phyloP scores from a whole-genome alignment of 37 sponge, comb jelly and placozoan genomes.

The Chondrosia reniformis region DNA sequence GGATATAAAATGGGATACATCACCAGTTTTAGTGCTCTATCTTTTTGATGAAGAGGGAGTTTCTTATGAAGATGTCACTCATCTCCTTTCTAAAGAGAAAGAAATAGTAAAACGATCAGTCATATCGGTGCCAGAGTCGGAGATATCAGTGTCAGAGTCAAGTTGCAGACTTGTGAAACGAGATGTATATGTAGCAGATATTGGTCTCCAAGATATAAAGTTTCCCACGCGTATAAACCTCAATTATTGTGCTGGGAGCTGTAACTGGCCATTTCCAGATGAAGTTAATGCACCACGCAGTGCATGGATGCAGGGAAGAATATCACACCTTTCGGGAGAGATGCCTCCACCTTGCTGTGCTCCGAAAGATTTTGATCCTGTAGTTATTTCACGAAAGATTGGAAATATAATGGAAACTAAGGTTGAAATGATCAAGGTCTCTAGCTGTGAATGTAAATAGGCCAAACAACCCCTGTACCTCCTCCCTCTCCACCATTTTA shows the following conservation, averaged over 20 bases:
- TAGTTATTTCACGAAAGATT: not conserved
- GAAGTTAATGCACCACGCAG: not conserved
- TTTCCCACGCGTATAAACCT: not conserved
- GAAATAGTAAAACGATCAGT: too few relatives aligned
- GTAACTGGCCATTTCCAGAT: constrained; percentile 1
- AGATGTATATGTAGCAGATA: not conserved
- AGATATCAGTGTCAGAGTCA: not conserved
- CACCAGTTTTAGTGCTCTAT: constrained; percentile 7
- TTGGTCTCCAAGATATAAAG: not conserved
- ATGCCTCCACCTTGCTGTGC: constrained; percentile 12
- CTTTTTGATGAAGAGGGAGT: not conserved
- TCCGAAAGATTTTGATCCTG: not conserved
- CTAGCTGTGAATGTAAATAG: constrained; percentile 17
- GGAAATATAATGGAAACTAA: not conserved
- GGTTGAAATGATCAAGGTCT: not conserved
- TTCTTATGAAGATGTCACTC: not conserved
- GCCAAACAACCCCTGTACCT: not conserved
- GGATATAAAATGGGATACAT: not conserved
- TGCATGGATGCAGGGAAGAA: constrained; percentile 7
- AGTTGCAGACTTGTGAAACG: not conserved
- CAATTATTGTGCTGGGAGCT: constrained; percentile 1
- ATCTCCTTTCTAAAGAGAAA: not conserved
- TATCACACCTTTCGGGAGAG: not conserved
- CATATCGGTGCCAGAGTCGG: not conserved
- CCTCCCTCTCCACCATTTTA: not conserved